Evolutionary conservation across 1,140 invertebrate species (phyloP), one percentile per base, ranked within the genome.

Genomic region (Sycophila sp.): DNA sequence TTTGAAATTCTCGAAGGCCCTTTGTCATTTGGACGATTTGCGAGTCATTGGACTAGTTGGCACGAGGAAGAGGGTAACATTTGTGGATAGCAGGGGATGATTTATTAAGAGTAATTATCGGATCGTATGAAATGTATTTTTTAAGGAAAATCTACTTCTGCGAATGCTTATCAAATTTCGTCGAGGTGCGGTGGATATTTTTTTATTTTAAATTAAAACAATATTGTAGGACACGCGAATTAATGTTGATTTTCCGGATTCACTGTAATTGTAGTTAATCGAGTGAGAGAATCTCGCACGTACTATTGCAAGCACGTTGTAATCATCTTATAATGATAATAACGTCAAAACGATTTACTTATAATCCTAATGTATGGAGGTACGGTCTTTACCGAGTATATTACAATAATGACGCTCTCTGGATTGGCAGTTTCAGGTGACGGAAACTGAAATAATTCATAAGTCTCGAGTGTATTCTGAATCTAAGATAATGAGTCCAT

Each of bases 391-490:
- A 42, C 34, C 17, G 36, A 36, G 42, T 15, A 34, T 60, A 69
- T 68, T 59, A 68, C 30, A 40, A 19, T 69, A 60, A 69, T 69
- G 34, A 11, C 26, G 45, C 66, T 59, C 55, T 69, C 28, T 28
- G 19, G 32, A 34, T 51, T 24, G 13, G 17, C 34, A 60, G 60
- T 69, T 69, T 51, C 26, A 26, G 40, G 56, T 34, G 38, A 6
- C 34, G 45, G 51, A 53, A 69, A 69, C 60, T 53, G 42, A 62
- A 69, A 69, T 69, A 69, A 69, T 69, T 69, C 26, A 69, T 24
- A 38, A 22, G 55, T 34, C 53, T 59, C 36, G 24, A 15, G 53
- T 8, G 38, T 47, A 28, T 58, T 68, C 59, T 49, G 15, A 17
- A 59, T 26, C 15, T 68, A 10, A 10, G 38, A 36, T 11, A 58